These are phyloP conservation scores for Porites lobata DNA, from an alignment of 92 coral and sea anemone genomes.

Conservation along the genomic window DNA sequence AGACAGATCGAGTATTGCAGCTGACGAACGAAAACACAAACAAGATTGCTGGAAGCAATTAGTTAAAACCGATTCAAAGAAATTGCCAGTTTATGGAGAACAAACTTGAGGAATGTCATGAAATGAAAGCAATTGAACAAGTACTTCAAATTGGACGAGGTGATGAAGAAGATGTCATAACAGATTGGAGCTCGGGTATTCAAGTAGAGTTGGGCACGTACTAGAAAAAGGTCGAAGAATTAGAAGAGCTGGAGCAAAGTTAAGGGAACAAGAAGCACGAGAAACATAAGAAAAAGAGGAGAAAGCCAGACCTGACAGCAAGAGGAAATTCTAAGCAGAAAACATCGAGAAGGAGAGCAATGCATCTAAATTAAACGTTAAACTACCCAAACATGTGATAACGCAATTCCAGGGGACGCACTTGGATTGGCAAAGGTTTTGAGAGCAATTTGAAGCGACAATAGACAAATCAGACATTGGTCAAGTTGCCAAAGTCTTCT, in stretches of 20 bases:
- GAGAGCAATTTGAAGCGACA: not conserved
- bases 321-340: not conserved
- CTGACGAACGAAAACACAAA: too few species aligned
- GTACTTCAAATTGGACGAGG: constrained; percentile 25
- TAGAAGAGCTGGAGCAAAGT: constrained; percentile 6
- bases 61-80: too few species aligned
- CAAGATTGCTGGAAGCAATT: too few species aligned
- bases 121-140: not conserved
- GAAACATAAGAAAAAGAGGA: constrained; percentile 31
- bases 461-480: too few species aligned
- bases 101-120: not conserved
- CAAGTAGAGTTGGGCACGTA: constrained; percentile 14
- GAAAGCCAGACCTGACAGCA: not conserved
- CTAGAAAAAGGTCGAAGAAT: constrained; percentile 2
- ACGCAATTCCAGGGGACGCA: constrained; percentile 39
- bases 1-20: too few species aligned
- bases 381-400: not conserved
- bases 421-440: not conserved
- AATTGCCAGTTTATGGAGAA: not conserved
- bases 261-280: constrained; percentile 33
- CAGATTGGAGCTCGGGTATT: not conserved
- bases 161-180: constrained; percentile 14
- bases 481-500: too few species aligned
- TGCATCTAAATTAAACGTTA: constrained; percentile 25
- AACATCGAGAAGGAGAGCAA: not conserved